Base-by-base conservation (phyloP, 2,113 vertebrate species). In the Chamaea fasciata region DNA sequence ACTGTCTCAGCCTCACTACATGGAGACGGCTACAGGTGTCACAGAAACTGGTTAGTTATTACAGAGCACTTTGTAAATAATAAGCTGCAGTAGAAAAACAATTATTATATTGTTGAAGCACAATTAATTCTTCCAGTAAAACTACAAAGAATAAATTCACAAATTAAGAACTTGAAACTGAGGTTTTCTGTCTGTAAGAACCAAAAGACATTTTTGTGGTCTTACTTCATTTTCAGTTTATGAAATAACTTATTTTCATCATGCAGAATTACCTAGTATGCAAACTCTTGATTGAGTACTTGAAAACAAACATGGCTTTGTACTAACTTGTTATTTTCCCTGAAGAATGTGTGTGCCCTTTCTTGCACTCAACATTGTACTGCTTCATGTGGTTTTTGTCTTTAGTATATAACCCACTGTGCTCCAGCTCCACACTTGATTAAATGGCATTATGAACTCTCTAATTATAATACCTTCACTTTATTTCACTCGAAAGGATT, bases 331-430 rank as follows among this genome's bases (percentile, higher is more conserved):
- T 89, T 90, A 44, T 95, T 94, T 94, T 90, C 86, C 69, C 69
- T 70, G 77, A 83, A 95, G 86, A 94, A 53, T 86, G 13, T 13
- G 23, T 41, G 30, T 92, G 91, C 77, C 77, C 92, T 92, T 93
- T 77, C 69, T 89, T 47, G 60, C 69, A 75, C 42, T 93, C 5
- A 3, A 39, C 37, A 35, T 78, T 93, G 73, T 86, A n/a, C 35
- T 52, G 67, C 89, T 92, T 94, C 76, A 59, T 95, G 92, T 94
- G 95, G 73, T 94, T 95, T 95, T 96, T 97, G 89, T 91, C 89
- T 95, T 81, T 70, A 71, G 64, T 83, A 13, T 83, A 87, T 65
- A 89, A 49, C 91, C 59, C 76, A 55, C 89, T 83, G 88, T 90
- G 79, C 89, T 81, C 31, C 62, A 90, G 89, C 68, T 90, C 89